Evolutionary conservation across 2,888 invertebrate genomes (phyloP).

Genomic region (Nymphalis c-album): DNA sequence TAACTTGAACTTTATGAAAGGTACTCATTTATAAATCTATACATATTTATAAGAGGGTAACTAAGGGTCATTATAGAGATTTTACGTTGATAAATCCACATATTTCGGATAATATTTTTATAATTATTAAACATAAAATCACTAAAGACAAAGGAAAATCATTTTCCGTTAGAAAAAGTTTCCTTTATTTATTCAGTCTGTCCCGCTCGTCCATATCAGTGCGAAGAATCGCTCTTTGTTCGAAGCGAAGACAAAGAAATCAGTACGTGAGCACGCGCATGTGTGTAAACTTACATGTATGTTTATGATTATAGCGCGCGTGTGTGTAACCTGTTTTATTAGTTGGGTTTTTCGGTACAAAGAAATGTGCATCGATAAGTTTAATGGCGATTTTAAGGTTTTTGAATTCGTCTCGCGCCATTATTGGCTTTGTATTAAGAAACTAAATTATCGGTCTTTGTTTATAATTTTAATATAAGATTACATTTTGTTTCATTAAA

Average conservation of each 20-base stretch:
- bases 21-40: no score
- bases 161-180: conserved; percentile 30
- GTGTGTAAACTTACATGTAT: conserved; percentile 27
- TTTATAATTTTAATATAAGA: no score
- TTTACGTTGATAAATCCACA: no score
- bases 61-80: no score
- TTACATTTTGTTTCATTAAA: no score
- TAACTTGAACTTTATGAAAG: no score
- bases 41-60: no score
- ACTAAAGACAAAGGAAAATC: conserved; percentile 11
- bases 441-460: no score
- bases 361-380: conserved; percentile 36
- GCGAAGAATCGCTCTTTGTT: conserved; percentile 48
- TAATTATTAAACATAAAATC: not conserved
- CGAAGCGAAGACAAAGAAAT: conserved; percentile 48
- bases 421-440: not conserved
- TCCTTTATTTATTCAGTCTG: conserved; percentile 32
- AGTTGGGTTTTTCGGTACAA: conserved; percentile 36
- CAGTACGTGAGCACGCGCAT: conserved; percentile 43
- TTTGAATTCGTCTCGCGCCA: not conserved
- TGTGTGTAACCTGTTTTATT: conserved; percentile 31
- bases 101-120: not conserved
- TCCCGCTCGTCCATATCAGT: conserved; percentile 31
- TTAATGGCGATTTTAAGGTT: conserved; percentile 1
- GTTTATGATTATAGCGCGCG: conserved; percentile 17